Percentiles rank a stretch among this genome's conserved stretches.
These are phyloP conservation scores for Dascyllus trimaculatus DNA, from an alignment of 2,113 vertebrate species.

Conservation along the genomic window DNA sequence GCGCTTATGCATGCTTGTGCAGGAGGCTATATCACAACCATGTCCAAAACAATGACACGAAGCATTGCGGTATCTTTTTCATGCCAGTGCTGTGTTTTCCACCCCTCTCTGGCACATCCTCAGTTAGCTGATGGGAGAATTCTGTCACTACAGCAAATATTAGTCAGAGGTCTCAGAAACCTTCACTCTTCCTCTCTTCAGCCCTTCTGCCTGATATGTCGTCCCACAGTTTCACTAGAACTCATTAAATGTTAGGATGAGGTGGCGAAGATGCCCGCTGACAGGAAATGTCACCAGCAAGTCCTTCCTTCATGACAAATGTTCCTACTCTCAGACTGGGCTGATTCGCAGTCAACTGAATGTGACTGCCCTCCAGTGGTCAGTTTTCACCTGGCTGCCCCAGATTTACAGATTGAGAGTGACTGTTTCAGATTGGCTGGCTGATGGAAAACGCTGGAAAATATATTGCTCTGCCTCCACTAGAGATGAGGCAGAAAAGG, in stretches of 20 bases:
- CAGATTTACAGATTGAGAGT: background rate
- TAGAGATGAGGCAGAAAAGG: background rate
- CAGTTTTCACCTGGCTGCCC: background rate
- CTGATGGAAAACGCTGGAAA: background rate
- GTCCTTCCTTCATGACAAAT: conserved; percentile 43
- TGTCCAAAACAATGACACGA: background rate
- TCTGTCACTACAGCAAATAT: conserved; percentile 83
- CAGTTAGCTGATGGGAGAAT: conserved; percentile 69
- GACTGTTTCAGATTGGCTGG: background rate
- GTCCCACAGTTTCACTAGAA: conserved; percentile 52
- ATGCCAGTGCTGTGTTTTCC: background rate
- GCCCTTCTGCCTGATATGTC: conserved; percentile 53
- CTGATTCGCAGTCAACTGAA: conserved; percentile 7
- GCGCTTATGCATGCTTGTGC: background rate
- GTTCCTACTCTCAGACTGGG: conserved; percentile 11
- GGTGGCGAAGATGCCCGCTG: conserved; percentile 71
- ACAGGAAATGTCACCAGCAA: conserved; percentile 70
- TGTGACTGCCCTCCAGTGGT: conserved; percentile 72
- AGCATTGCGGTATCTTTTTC: background rate
- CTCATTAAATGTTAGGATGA: conserved; percentile 80
- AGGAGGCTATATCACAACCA: background rate
- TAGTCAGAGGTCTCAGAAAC: conserved; percentile 71
- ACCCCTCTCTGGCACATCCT: conserved; percentile 45
- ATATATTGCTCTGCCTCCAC: background rate
- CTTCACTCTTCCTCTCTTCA: conserved; percentile 65